Evolutionary conservation across 2,888 invertebrate genomes (phyloP).

Genomic region (Leptopilina drosophilae): DNA sequence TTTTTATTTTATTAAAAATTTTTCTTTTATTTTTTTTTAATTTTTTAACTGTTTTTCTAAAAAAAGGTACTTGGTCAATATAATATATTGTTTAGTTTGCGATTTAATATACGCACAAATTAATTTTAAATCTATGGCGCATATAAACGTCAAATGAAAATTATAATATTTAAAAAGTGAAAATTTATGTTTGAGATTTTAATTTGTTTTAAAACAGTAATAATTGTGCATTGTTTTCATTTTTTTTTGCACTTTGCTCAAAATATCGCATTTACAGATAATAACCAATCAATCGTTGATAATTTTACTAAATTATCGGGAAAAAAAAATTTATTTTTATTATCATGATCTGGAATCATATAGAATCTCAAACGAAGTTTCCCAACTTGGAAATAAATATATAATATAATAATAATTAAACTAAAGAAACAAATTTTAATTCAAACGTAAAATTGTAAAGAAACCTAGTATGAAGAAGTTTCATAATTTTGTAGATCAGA

Average conservation of each 20-base stretch:
- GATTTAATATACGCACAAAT: slow-evolving; percentile 3
- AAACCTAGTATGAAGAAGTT: not conserved
- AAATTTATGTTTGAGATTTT: not conserved
- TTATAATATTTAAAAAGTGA: not conserved
- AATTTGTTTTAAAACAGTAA: not conserved
- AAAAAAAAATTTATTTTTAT: not conserved
- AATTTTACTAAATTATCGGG: slow-evolving; percentile 1
- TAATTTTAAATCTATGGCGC: not conserved
- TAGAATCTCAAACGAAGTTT: not conserved
- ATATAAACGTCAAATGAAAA: not conserved
- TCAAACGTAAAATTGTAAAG: slow-evolving; percentile 8
- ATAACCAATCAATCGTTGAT: not conserved
- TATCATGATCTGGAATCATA: slow-evolving; percentile 1
- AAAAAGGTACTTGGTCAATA: not conserved
- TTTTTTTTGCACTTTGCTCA: slow-evolving; percentile 25
- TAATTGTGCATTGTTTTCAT: not conserved
- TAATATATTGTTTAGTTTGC: not conserved
- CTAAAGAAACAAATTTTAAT: not conserved
- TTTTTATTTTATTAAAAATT: not conserved
- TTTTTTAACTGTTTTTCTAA: not conserved
- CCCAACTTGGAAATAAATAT: not conserved
- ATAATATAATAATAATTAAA: not conserved
- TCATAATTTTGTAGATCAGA: slow-evolving; percentile 15
- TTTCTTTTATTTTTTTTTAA: not conserved
- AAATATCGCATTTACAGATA: slow-evolving; percentile 13